Percentiles rank a stretch among this genome's conserved stretches.
Evolutionary conservation across 2,888 invertebrate species (phyloP).

Genomic region (Rhorus exstirpatorius): DNA sequence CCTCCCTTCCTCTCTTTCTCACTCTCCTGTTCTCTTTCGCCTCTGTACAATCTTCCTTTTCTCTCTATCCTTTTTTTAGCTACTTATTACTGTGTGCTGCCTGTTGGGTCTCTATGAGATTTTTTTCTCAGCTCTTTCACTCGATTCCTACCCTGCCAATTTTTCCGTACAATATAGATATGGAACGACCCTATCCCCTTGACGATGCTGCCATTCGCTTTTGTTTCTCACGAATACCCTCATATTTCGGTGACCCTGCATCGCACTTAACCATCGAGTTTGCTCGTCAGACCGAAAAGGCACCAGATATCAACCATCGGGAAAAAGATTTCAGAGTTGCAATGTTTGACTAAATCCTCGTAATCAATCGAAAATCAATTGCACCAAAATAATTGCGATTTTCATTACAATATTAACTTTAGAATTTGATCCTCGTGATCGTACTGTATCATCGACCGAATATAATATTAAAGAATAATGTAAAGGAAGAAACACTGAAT

Average conservation of each 20-base stretch:
- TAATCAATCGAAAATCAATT: not conserved
- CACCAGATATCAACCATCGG: not conserved
- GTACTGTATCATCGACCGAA: too few species aligned
- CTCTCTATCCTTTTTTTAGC: conserved; percentile 4
- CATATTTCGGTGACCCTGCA: conserved; percentile 73
- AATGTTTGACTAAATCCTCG: conserved; percentile 1
- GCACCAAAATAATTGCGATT: not conserved
- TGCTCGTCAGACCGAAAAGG: conserved; percentile 18
- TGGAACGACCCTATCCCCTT: conserved; percentile 26
- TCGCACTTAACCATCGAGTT: conserved; percentile 72
- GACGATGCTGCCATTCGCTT: conserved; percentile 65
- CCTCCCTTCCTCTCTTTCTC: conserved; percentile 28
- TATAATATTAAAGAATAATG: too few species aligned
- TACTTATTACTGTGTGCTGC: conserved; percentile 19
- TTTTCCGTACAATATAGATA: conserved; percentile 12
- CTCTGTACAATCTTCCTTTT: conserved; percentile 42
- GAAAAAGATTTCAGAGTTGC: conserved; percentile 16
- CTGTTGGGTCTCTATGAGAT: conserved; percentile 40
- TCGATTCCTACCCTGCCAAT: conserved; percentile 44
- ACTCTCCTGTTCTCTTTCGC: conserved; percentile 26
- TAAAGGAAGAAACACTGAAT: too few species aligned
- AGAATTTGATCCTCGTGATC: too few species aligned
- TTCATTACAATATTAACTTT: not conserved
- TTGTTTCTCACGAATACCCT: conserved; percentile 77
- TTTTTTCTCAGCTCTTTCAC: conserved; percentile 52